Percentiles rank a stretch among this genome's conserved stretches.
phyloP scores from a whole-genome alignment of 2,797 vertebrate species.

The Chelon auratus region DNA sequence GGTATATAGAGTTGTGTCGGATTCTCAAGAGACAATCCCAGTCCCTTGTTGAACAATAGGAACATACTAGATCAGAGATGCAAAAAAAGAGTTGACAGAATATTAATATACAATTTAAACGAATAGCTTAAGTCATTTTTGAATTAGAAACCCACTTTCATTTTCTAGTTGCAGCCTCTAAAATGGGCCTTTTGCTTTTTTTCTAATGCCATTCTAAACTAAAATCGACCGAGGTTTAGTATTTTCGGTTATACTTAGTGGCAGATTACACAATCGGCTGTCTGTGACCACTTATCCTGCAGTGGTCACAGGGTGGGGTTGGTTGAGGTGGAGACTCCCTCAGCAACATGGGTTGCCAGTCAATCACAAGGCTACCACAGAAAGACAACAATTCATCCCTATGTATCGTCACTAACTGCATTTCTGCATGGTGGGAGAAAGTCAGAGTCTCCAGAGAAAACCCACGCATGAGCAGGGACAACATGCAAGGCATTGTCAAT shows the following conservation, averaged over 20 bases:
- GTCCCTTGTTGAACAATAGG: background rate
- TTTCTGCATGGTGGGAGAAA: background rate
- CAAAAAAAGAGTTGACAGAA: background rate
- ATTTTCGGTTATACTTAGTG: no score
- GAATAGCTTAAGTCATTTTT: background rate
- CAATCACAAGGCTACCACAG: background rate
- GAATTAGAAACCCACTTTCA: background rate
- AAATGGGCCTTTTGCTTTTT: background rate
- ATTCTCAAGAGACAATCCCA: constrained; percentile 2
- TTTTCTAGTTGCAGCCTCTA: background rate
- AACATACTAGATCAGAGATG: background rate
- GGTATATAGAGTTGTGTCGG: constrained; percentile 15
- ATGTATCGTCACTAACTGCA: background rate
- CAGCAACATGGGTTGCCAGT: background rate
- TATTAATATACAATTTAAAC: background rate
- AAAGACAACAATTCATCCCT: background rate
- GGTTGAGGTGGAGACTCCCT: background rate
- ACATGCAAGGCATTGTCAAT: background rate
- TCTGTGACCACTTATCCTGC: background rate
- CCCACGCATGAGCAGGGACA: background rate
- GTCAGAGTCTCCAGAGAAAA: background rate
- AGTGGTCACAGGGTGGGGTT: background rate
- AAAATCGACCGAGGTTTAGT: background rate
- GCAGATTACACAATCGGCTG: background rate
- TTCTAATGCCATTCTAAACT: background rate